Base-by-base conservation (phyloP, 1,140 invertebrate genomes). In the Rhopalosiphum padi region DNA sequence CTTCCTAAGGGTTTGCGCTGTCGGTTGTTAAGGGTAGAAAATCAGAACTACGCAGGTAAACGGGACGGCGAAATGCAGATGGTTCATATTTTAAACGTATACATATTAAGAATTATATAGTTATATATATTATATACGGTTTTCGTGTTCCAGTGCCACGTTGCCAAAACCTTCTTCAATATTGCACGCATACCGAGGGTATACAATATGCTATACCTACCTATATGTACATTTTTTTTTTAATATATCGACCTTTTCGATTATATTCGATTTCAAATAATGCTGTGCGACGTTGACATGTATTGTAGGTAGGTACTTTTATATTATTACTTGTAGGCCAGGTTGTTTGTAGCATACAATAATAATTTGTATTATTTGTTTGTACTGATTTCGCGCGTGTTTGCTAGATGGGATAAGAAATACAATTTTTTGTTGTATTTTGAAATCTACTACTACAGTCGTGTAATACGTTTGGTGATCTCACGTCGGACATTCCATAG, bases 121-220 rank as follows among this genome's bases (percentile, higher is more conserved):
- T 2, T 60, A 60, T 60, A 60, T 60, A 60, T 60, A 30, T 77
- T 77, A n/a, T 77, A 5, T 77, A n/a, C 60, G 15, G 35, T 77
- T 43, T 53, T 86, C 41, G 35, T 37, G 60, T 77, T 77, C n/a
- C 60, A 77, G 15, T 77, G 46, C 77, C 25, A 93, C 3, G 91
- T 93, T 93, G 91, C 91, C 82, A 93, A 91, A 91, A 82, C 37
- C n/a, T n/a, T 68, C 60, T 68, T 77, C 60, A n/a, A 77, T 77
- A 77, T 18, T 77, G n/a, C n/a, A 77, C n/a, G n/a, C 60, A 21
- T n/a, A 68, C 60, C 15, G 4, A n/a, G 60, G 15, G 60, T 77
- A 35, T n/a, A n/a, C 30, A n/a, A 30, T 68, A 77, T 77, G n/a
- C 60, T 18, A n/a, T 25, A n/a, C 60, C 5, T 25, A n/a, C 60